These are phyloP conservation scores for Lates calcarifer DNA, from an alignment of 2,113 vertebrate genomes.

Conservation along the genomic window DNA sequence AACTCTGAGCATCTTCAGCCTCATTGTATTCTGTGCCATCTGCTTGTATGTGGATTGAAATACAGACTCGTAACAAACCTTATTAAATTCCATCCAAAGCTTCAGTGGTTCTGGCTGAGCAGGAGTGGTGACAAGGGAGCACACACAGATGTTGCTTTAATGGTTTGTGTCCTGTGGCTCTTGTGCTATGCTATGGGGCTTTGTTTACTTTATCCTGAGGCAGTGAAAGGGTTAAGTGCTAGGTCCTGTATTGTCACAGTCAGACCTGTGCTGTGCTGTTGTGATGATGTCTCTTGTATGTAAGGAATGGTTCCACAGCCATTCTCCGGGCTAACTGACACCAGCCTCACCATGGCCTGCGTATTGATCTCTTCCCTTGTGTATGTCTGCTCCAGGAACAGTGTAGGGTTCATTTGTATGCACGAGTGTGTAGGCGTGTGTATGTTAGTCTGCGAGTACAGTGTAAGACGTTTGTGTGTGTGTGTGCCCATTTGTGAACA, in stretches of 20 bases:
- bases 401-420: conserved; percentile 58
- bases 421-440: conserved; percentile 49
- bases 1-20: conserved; percentile 40
- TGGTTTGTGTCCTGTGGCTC: conserved; percentile 2
- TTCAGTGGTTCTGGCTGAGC: conserved; percentile 4
- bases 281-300: conserved; percentile 49
- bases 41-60: conserved; percentile 38
- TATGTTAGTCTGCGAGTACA: conserved; percentile 57
- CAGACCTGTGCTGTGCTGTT: conserved; percentile 45
- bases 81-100: conserved; percentile 32
- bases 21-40: conserved; percentile 38
- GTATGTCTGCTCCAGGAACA: conserved; percentile 33
- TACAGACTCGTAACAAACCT: conserved; percentile 24
- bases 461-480: conserved; percentile 12
- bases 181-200: not conserved
- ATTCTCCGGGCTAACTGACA: conserved; percentile 31
- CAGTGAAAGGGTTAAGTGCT: conserved; percentile 58
- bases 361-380: conserved; percentile 66
- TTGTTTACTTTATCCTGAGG: conserved; percentile 45
- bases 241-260: conserved; percentile 52
- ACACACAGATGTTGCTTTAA: conserved; percentile 12
- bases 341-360: conserved; percentile 38
- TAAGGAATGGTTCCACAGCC: conserved; percentile 14
- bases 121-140: conserved; percentile 3
- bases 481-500: conserved; percentile 25